A percentile compares a stretch with the other conserved stretches of the same genome.
Conservation (phyloP, 2,113 vertebrate genomes). For the Ornithorhynchus anatinus region DNA sequence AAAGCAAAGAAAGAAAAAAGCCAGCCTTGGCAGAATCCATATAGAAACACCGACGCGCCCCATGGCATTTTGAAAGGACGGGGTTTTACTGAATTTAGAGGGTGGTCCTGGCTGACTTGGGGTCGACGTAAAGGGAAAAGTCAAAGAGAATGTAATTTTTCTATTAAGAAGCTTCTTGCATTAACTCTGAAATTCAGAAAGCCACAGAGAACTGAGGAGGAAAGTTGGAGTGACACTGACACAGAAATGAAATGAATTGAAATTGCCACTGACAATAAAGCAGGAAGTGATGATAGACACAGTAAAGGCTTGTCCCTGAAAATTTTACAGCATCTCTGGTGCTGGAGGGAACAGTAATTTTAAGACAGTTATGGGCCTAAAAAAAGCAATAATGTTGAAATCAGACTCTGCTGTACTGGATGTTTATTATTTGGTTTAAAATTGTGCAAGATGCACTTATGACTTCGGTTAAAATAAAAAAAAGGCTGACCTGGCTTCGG, state of each 20-base stretch:
- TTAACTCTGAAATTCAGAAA: conserved; percentile 48
- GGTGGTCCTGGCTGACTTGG: conserved; percentile 25
- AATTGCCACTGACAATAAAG: conserved; percentile 61
- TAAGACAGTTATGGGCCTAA: conserved; percentile 43
- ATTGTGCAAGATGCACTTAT: conserved; percentile 43
- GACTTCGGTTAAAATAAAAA: conserved; percentile 33
- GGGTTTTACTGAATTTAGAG: conserved; percentile 30
- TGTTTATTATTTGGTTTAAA: conserved; percentile 50
- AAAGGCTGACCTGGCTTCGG: conserved; percentile 20
- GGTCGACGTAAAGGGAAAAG: conserved; percentile 51
- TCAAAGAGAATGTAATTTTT: conserved; percentile 49
- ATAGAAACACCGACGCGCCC: not conserved
- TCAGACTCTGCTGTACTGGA: conserved; percentile 39
- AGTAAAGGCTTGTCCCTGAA: conserved; percentile 55
- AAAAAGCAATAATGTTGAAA: conserved; percentile 44
- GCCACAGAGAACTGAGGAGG: conserved; percentile 19
- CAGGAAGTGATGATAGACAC: conserved; percentile 18
- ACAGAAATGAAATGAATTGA: conserved; percentile 59
- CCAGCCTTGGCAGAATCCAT: conserved; percentile 1
- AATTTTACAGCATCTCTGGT: conserved; percentile 31
- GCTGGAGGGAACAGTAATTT: conserved; percentile 55
- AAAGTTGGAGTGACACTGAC: conserved; percentile 37
- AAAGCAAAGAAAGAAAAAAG: not conserved
- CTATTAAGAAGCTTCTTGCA: conserved; percentile 44
- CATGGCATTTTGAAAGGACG: conserved; percentile 21